Percentiles rank a stretch among this genome's conserved stretches.
These are phyloP conservation scores for Proctacanthus coquilletti DNA, from an alignment of 1,140 invertebrate species.

Conservation along the genomic window DNA sequence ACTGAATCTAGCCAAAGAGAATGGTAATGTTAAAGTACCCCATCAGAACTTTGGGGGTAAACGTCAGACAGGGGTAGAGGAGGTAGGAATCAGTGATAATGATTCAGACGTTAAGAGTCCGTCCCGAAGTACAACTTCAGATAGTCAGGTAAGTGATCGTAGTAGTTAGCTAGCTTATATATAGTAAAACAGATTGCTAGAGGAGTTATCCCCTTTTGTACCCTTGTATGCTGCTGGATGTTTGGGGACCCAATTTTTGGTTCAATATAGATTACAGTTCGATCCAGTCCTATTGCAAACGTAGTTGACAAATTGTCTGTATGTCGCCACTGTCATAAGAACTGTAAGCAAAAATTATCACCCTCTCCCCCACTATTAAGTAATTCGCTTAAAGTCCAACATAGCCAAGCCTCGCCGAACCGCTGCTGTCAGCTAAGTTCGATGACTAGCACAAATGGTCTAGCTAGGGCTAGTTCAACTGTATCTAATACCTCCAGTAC, in stretches of 20 bases:
- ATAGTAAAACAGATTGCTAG: background rate
- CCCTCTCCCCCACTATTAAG: conserved; percentile 13
- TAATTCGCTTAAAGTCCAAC: conserved; percentile 28
- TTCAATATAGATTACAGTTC: conserved; percentile 55
- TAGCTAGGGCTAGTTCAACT: conserved; percentile 14
- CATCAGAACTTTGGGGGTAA: conserved; percentile 24
- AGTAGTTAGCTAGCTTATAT: background rate
- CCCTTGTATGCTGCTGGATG: too few species aligned
- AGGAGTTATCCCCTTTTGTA: background rate
- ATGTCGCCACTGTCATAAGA: conserved; percentile 56
- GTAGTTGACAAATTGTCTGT: conserved; percentile 45
- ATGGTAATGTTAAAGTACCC: conserved; percentile 27
- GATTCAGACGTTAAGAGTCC: conserved; percentile 41
- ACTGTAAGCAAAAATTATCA: conserved; percentile 33
- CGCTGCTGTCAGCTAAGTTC: conserved; percentile 26
- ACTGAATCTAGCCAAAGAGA: conserved; percentile 35
- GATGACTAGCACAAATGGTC: conserved; percentile 1
- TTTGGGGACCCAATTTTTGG: too few species aligned
- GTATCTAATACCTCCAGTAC: conserved; percentile 26
- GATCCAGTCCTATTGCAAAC: conserved; percentile 42
- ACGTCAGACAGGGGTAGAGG: conserved; percentile 22
- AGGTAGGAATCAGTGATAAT: conserved; percentile 28
- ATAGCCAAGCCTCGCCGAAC: conserved; percentile 28
- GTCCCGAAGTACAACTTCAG: conserved; percentile 52
- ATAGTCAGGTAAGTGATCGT: conserved; percentile 42